A percentile compares a stretch with the other conserved stretches of the same genome.
Evolutionary conservation across 2,888 invertebrate species (phyloP).

Genomic region (Cryptus armator): DNA sequence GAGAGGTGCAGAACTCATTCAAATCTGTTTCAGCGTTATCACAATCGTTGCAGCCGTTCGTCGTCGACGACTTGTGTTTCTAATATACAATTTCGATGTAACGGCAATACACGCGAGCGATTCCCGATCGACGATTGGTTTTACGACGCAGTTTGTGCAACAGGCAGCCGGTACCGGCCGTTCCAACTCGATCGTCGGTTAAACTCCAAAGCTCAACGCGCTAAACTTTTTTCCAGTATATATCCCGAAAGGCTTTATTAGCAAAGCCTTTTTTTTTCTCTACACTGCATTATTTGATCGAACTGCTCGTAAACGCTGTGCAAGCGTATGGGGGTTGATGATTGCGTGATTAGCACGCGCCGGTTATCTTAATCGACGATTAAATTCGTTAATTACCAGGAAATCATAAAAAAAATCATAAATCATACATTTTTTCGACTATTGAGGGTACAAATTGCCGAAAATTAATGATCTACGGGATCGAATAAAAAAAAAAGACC

Average conservation of each 20-base stretch:
- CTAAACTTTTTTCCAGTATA: slow-evolving; percentile 40
- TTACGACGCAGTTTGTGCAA: slow-evolving; percentile 66
- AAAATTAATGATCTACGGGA: slow-evolving; percentile 16
- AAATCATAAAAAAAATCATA: not conserved
- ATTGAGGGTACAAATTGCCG: not conserved
- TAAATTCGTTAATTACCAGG: slow-evolving; percentile 31
- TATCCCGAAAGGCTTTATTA: slow-evolving; percentile 53
- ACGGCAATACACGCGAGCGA: slow-evolving; percentile 13
- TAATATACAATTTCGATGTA: slow-evolving; percentile 59
- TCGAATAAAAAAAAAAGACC: slow-evolving; percentile 11
- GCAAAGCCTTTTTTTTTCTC: slow-evolving; percentile 45
- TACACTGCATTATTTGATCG: slow-evolving; percentile 41
- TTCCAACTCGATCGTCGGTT: slow-evolving; percentile 40
- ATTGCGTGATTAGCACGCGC: slow-evolving; percentile 38
- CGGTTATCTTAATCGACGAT: slow-evolving; percentile 38
- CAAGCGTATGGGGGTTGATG: slow-evolving; percentile 4
- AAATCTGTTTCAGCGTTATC: slow-evolving; percentile 26
- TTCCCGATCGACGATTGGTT: slow-evolving; percentile 65
- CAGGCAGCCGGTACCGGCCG: slow-evolving; percentile 48
- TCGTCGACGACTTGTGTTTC: slow-evolving; percentile 53
- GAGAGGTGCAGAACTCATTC: not conserved
- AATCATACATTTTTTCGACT: not conserved
- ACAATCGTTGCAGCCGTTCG: slow-evolving; percentile 52
- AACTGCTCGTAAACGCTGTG: slow-evolving; percentile 11
- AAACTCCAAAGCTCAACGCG: slow-evolving; percentile 4